Evolutionary conservation across 1,140 invertebrate species (phyloP), one percentile per base, ranked within the genome.

Genomic region (Drepana arcuata): DNA sequence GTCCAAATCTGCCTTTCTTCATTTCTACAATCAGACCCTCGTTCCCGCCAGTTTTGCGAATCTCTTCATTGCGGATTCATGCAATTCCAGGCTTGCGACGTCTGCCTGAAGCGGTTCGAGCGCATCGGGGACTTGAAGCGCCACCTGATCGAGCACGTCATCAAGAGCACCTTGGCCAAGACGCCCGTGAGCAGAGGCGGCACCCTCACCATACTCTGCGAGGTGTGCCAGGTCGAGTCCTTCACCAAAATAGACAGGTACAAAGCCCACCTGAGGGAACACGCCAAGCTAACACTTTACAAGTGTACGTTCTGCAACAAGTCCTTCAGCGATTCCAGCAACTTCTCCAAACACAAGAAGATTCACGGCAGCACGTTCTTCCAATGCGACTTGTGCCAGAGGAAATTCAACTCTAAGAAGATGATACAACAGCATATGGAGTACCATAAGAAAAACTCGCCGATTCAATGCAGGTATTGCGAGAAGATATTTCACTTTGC

Each of bases 271-370:
- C 43, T 84, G 1, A 55, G 83, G 7, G 78, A 83, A 27, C 83
- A 84, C 50, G 79, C 79, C 6, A 83, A 80, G 36, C 57, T 84
- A 0, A 83, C 80, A 1, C 32, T 81, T 1, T 84, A 84, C 53
- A 75, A 83, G 39, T 84, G 83, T 46, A 73, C 69, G 1, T 67
- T 82, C 34, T 84, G 83, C 58, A 64, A 81, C 28, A 80, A 83
- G 44, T 80, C 79, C 11, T 84, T 84, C 36, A 80, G 78, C 39
- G 80, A 83, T 33, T 83, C 83, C 11, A 81, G 78, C 30, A 83
- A 83, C 31, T 84, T 82, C 36, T 84, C 80, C 1, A 84, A 84
- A 34, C 83, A 84, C 48, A 84, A 84, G 40, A 84, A 84, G 38
- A 71, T 84, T 16, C 83, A 84, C 46, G 78, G 78, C 24, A 51